A percentile compares a stretch with the other conserved stretches of the same genome.
Conservation (phyloP, 1,140 invertebrate genomes). For the Ganaspis sp. region DNA sequence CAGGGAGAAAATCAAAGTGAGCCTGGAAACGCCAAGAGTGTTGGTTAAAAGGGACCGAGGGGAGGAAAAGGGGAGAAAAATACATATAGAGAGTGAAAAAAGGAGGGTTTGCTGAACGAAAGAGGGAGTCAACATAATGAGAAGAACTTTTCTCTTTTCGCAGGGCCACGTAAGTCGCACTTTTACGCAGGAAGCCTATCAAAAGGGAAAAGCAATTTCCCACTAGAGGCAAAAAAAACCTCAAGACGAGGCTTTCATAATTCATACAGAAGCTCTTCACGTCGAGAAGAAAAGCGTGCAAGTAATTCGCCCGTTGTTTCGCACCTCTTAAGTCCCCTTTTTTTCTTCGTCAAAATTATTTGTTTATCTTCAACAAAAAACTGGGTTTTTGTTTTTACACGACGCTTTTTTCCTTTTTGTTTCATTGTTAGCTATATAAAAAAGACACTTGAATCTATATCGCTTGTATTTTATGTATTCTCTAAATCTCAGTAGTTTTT, state of each 20-base stretch:
- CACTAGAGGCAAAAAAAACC: slow-evolving; percentile 1
- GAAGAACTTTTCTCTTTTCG: slow-evolving; percentile 37
- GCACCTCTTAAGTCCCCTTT: background rate
- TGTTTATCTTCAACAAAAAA: slow-evolving; percentile 1
- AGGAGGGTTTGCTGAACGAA: slow-evolving; percentile 10
- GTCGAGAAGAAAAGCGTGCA: slow-evolving; percentile 28
- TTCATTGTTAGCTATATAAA: no score
- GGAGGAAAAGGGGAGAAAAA: background rate
- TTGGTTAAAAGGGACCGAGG: background rate
- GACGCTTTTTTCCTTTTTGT: background rate
- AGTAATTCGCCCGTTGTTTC: slow-evolving; percentile 22
- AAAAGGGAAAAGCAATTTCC: slow-evolving; percentile 27
- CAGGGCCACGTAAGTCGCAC: slow-evolving; percentile 16
- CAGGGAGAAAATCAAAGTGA: background rate
- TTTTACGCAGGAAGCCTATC: slow-evolving; percentile 31
- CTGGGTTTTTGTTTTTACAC: background rate
- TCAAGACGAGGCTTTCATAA: slow-evolving; percentile 16
- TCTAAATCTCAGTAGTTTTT: no score
- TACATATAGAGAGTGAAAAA: slow-evolving; percentile 3
- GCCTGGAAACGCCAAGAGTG: background rate
- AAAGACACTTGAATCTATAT: no score
- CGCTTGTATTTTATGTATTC: background rate
- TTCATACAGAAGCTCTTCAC: slow-evolving; percentile 17
- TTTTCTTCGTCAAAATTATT: slow-evolving; percentile 2
- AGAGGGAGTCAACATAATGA: slow-evolving; percentile 35